Evolutionary conservation across 2,797 vertebrate species (phyloP).

Genomic region (Rhinophrynus dorsalis): DNA sequence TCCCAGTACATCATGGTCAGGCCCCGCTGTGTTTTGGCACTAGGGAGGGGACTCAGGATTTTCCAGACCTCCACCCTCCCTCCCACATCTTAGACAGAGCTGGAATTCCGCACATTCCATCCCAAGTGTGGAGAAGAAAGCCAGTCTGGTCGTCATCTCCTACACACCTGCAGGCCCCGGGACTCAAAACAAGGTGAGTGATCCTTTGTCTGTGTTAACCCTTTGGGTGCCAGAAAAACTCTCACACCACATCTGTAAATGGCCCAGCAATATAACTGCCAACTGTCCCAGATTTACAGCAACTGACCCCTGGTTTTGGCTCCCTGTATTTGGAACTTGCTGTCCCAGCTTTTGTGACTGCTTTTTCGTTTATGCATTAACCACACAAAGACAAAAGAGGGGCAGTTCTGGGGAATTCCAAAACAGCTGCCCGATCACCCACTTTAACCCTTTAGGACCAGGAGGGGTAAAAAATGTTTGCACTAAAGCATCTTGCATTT

Average conservation of each 20-base stretch:
- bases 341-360: too few species aligned
- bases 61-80: neutral
- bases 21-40: neutral
- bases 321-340: neutral
- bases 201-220: too few species aligned
- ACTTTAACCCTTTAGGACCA: too few species aligned
- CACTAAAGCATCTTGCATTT: too few species aligned
- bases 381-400: too few species aligned
- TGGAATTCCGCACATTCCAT: constrained; percentile 25
- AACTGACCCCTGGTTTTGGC: neutral
- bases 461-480: too few species aligned
- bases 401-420: too few species aligned
- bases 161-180: neutral
- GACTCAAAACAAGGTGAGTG: neutral
- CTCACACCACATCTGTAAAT: neutral
- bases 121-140: neutral
- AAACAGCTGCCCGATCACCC: too few species aligned
- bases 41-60: neutral
- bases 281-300: neutral
- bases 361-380: too few species aligned
- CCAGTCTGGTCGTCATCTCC: neutral
- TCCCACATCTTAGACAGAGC: neutral
- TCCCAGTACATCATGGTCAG: neutral
- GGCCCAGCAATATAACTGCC: too few species aligned
- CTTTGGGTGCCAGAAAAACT: too few species aligned